phyloP scores from a whole-genome alignment of 2,113 vertebrate genomes.

The Lepidothrix coronata region DNA sequence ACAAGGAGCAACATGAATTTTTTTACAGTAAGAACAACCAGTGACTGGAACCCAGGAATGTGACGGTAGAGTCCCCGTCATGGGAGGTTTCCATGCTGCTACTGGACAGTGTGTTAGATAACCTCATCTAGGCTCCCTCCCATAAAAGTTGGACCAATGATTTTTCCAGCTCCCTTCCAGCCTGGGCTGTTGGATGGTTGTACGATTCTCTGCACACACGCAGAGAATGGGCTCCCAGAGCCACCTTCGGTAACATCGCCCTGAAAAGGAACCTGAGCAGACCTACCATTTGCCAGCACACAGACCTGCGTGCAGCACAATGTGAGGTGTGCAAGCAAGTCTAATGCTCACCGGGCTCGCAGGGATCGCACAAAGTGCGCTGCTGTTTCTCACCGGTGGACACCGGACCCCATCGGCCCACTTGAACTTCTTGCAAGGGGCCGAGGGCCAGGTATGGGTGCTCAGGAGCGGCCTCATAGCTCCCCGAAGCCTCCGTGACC shows the following conservation, averaged over 20 bases:
- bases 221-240: accelerated
- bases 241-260: not conserved
- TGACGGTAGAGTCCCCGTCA: accelerated
- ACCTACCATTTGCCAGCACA: not conserved
- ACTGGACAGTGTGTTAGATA: not conserved
- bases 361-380: accelerated
- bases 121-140: not conserved
- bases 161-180: not conserved
- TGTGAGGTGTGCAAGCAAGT: not conserved
- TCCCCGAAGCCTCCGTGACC: not conserved
- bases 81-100: not conserved
- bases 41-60: not conserved
- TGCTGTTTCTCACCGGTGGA: accelerated
- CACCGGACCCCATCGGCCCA: too few species aligned
- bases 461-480: not conserved
- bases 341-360: accelerated
- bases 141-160: accelerated
- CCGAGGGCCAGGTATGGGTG: not conserved
- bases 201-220: accelerated
- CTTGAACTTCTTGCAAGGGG: not conserved
- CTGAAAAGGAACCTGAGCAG: not conserved
- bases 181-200: not conserved
- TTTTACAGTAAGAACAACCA: not conserved
- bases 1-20: not conserved
- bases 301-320: accelerated